Conservation (phyloP, 1,140 invertebrate species). For the Nephotettix cincticeps region DNA sequence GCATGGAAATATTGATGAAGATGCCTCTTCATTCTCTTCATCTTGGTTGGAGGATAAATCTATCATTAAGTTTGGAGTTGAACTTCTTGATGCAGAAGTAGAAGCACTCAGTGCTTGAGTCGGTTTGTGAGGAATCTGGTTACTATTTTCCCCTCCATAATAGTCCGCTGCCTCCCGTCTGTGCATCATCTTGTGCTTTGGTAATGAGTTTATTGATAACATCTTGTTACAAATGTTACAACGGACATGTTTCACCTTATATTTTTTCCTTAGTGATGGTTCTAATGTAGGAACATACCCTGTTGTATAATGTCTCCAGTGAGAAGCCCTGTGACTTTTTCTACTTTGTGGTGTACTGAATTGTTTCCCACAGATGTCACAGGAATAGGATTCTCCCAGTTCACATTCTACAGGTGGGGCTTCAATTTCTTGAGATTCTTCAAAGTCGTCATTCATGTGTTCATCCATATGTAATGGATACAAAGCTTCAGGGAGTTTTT, state of each 20-base stretch:
- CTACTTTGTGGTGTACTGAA: conserved; percentile 52
- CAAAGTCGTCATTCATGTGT: conserved; percentile 45
- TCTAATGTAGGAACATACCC: conserved; percentile 44
- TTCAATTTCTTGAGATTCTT: conserved; percentile 10
- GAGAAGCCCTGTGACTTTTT: conserved; percentile 57
- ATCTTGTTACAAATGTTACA: conserved; percentile 19
- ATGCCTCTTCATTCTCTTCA: not conserved
- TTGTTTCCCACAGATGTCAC: conserved; percentile 59
- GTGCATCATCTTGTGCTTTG: conserved; percentile 23
- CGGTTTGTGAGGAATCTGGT: not conserved
- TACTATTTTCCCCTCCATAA: not conserved
- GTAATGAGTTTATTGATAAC: conserved; percentile 12
- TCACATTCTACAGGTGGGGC: conserved; percentile 13
- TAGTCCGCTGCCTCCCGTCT: not conserved
- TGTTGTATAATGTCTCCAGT: conserved; percentile 53
- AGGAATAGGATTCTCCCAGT: conserved; percentile 50
- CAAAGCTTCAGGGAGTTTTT: conserved; percentile 44
- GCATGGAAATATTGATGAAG: conserved; percentile 2
- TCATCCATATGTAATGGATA: conserved; percentile 41
- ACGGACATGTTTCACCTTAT: conserved; percentile 11
- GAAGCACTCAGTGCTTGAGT: not conserved
- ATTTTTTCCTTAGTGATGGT: not conserved
- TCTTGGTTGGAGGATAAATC: not conserved
- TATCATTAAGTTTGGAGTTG: not conserved
- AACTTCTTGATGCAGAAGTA: not conserved